A percentile compares a stretch with the other conserved stretches of the same genome.
These are phyloP conservation scores for Cyphomyrus discorhynchus DNA, from an alignment of 2,113 vertebrate genomes.

Conservation along the genomic window DNA sequence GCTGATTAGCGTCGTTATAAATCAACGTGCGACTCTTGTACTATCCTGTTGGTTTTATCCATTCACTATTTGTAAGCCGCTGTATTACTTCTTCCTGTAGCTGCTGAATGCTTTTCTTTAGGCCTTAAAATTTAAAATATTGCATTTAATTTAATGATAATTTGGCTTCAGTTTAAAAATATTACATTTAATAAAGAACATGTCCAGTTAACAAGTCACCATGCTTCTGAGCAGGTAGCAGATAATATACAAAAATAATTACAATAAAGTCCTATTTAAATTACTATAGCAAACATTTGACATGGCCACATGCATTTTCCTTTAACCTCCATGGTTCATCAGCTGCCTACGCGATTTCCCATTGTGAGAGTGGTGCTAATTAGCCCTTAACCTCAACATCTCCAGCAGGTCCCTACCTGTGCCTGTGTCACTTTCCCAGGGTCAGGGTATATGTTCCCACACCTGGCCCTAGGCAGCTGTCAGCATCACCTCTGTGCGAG, in stretches of 20 bases:
- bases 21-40: neutral
- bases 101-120: neutral
- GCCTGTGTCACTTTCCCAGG: neutral
- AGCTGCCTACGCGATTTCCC: neutral
- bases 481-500: conserved; percentile 3
- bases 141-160: neutral
- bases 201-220: neutral
- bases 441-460: conserved; percentile 3
- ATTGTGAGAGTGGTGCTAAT: conserved; percentile 7
- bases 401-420: neutral
- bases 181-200: neutral
- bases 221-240: neutral
- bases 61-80: neutral
- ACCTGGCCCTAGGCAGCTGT: conserved; percentile 18
- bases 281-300: neutral
- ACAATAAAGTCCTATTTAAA: neutral
- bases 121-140: neutral
- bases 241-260: neutral
- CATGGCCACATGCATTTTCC: neutral
- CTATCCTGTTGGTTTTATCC: neutral
- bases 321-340: neutral
- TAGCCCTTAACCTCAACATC: neutral
- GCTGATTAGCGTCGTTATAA: neutral
- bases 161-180: neutral
- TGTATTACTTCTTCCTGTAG: neutral